Evolutionary conservation across 2,797 vertebrate species (phyloP).

Genomic region (Etheostoma nigrum): DNA sequence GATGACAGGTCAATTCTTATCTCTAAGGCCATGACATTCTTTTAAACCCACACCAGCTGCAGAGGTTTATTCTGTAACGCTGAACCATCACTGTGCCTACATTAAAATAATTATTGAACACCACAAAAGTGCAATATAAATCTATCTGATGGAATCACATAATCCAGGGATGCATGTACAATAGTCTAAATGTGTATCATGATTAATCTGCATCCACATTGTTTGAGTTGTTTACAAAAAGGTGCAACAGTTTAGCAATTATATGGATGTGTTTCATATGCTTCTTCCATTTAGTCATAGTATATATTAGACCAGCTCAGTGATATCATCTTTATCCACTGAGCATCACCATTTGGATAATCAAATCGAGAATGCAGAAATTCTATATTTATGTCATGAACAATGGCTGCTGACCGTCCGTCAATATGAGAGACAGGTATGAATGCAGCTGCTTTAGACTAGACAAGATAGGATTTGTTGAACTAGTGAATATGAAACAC

Average conservation of each 20-base stretch:
- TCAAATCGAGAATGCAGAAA: background rate
- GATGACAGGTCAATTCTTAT: conserved; percentile 66
- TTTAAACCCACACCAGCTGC: conserved; percentile 67
- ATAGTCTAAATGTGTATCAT: background rate
- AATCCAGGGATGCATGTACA: background rate
- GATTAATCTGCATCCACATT: background rate
- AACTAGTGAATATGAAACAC: background rate
- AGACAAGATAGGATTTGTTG: background rate
- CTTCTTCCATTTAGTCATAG: background rate
- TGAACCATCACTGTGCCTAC: conserved; percentile 13
- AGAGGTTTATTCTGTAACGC: conserved; percentile 15
- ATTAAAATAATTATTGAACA: conserved; percentile 15
- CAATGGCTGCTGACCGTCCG: background rate
- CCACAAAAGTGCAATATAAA: conserved; percentile 9
- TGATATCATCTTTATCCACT: conserved; percentile 2
- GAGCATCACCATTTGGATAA: background rate
- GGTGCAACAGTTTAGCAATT: background rate
- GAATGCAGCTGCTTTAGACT: background rate
- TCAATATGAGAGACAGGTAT: background rate
- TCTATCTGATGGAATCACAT: conserved; percentile 7
- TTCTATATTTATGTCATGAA: background rate
- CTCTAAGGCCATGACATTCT: conserved; percentile 56
- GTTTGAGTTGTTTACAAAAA: background rate
- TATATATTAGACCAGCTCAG: background rate
- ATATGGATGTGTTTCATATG: background rate